Evolutionary conservation across 2,888 invertebrate genomes (phyloP), one percentile per base, ranked within the genome.

Genomic region (Ochropleura plecta): DNA sequence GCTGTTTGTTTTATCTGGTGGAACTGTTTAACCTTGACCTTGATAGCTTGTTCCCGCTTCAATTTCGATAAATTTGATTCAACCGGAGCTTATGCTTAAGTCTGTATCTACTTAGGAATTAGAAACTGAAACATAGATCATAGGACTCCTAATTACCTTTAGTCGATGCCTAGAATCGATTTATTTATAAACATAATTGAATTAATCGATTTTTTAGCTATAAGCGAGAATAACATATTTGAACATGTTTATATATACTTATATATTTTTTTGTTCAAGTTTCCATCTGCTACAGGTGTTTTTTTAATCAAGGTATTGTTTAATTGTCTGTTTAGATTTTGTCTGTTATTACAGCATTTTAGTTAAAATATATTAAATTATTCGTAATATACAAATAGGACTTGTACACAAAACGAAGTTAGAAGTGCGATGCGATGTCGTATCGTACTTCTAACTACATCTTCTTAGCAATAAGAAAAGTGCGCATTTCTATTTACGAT

Each of bases 211-310:
- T 8, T 48, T 76, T 60, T 60, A 72, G 20, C 6, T 49, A 16
- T 55, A 69, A 76, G 51, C 55, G 30, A 66, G 16, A 60, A 16
- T 40, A n/a, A 51, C 44, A 44, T 59, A 53, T 5, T 18, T 44
- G 16, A 42, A 51, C 40, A 44, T 44, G 5, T n/a, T 66, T 55
- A 30, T 57, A 10, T 62, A 46, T 63, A 40, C 5, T 57, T 67
- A n/a, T 73, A 63, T 73, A 7, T 46, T 55, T 30, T 62, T 49
- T 40, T 30, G 5, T 59, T 1, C 76, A 42, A 63, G 69, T 69
- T 76, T 76, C 60, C 77, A 60, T 12, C 46, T 59, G 14, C 18
- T 75, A 44, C n/a, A 63, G 10, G 40, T 44, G 42, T 74, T 68
- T 59, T 30, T 57, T 42, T 30, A 49, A 68, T 51, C 40, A 51